Base-by-base conservation (phyloP, 2,888 invertebrate species). In the Plebejus anna region DNA sequence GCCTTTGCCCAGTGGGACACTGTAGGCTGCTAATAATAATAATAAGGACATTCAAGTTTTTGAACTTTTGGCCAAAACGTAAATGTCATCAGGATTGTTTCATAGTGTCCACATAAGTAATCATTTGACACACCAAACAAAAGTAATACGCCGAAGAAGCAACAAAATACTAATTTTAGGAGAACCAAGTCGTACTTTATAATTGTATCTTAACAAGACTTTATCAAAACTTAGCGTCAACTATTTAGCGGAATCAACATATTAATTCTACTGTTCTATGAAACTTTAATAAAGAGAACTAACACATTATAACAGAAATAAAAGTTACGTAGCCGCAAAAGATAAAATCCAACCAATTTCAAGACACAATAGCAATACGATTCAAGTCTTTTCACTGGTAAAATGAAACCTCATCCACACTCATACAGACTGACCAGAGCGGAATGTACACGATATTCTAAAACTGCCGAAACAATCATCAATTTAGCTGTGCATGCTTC, bases 401-500 rank as follows among this genome's bases (percentile, higher is more conserved):
- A 13, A 59, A 70, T 22, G 28, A 47, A 66, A 75, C 71, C 75
- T 55, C 32, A 70, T 79, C 80, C 79, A 78, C 59, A 75, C 42
- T 61, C 75, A 77, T 70, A 77, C 75, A 76, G 75, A 75, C 73
- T 32, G 70, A 78, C 79, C 78, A 77, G 77, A 75, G 78, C 80
- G 79, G 66, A 66, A 66, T 66, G 32, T 32, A 66, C 66, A 36
- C 66, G 66, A 66, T 81, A 80, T 87, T 85, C 83, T 84, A 84
- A 86, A 87, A 87, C 87, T 87, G 87, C 86, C 89, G 85, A 90
- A 90, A 90, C 88, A 89, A 88, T 88, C 86, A 88, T 90, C 87
- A 89, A 90, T 90, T 91, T 87, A 87, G 86, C 87, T 78, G 71
- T 61, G 76, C 70, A 78, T 76, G 77, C 77, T 80, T 79, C 78